A percentile compares a stretch with the other conserved stretches of the same genome.
Evolutionary conservation across 2,113 vertebrate species (phyloP).

Genomic region (Tenrec ecaudatus): DNA sequence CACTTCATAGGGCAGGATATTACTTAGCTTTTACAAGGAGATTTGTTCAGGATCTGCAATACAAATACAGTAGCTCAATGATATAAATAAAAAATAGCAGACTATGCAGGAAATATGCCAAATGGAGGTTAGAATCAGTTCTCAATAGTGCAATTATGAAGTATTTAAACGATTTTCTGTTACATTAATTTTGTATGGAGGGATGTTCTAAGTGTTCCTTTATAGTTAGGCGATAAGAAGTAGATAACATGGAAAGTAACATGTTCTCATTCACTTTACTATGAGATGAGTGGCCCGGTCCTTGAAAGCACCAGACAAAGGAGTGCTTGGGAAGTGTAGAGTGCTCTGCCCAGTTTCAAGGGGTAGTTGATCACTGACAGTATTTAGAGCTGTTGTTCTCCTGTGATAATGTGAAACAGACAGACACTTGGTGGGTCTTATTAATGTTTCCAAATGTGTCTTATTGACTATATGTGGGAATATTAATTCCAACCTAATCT

Average conservation of each 20-base stretch:
- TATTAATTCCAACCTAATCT: too few species aligned
- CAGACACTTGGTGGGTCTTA: background rate
- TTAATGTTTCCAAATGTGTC: constrained; percentile 1
- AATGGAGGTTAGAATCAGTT: background rate
- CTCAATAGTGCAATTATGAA: background rate
- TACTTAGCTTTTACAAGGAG: background rate
- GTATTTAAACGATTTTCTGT: background rate
- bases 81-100: background rate
- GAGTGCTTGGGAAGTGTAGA: background rate
- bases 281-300: background rate
- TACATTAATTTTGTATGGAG: background rate
- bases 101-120: background rate
- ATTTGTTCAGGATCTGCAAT: constrained; percentile 9
- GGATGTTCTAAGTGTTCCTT: background rate
- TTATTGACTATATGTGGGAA: too few species aligned
- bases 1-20: background rate
- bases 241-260: background rate
- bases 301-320: too few species aligned
- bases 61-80: background rate
- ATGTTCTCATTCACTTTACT: background rate
- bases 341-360: background rate
- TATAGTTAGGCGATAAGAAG: background rate
- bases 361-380: background rate
- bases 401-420: background rate
- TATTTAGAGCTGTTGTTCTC: background rate